Percentiles rank a stretch among this genome's conserved stretches.
Conservation (phyloP, 1,140 invertebrate species). For the Drosophila lacteicornis region DNA sequence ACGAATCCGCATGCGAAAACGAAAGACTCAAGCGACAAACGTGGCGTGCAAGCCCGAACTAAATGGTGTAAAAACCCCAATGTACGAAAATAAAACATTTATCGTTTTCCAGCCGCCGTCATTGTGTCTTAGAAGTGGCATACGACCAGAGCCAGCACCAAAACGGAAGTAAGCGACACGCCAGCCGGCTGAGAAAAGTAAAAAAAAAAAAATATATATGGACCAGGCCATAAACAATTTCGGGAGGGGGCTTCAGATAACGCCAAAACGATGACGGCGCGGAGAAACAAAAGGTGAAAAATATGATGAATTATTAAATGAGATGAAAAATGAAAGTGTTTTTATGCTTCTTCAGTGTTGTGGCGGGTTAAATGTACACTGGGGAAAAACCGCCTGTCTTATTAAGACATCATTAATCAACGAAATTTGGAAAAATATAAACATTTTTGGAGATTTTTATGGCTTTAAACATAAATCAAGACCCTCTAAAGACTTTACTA, state of each 20-base stretch:
- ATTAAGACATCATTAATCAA: not conserved
- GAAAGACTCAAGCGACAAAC: constrained; percentile 75
- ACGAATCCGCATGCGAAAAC: constrained; percentile 38
- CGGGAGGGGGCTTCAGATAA: constrained; percentile 29
- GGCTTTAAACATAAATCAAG: no score
- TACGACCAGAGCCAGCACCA: constrained; percentile 47
- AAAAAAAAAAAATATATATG: constrained; percentile 49
- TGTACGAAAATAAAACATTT: constrained; percentile 64
- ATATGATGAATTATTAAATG: constrained; percentile 80
- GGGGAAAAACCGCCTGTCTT: constrained; percentile 16
- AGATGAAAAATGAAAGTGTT: constrained; percentile 82
- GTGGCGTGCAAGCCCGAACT: constrained; percentile 56
- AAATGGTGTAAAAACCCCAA: constrained; percentile 67
- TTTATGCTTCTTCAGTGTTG: constrained; percentile 59
- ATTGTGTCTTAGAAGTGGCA: constrained; percentile 45
- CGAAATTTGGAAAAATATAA: no score
- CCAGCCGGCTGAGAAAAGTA: constrained; percentile 38
- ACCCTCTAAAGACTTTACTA: no score
- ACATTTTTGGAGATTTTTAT: no score
- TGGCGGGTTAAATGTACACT: constrained; percentile 41
- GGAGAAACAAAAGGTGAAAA: constrained; percentile 55
- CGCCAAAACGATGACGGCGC: constrained; percentile 43
- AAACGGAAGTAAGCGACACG: constrained; percentile 74
- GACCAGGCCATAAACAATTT: constrained; percentile 69
- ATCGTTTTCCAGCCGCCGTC: constrained; percentile 49